phyloP scores from a whole-genome alignment of 2,888 invertebrate species.

The Melanostoma scalare region DNA sequence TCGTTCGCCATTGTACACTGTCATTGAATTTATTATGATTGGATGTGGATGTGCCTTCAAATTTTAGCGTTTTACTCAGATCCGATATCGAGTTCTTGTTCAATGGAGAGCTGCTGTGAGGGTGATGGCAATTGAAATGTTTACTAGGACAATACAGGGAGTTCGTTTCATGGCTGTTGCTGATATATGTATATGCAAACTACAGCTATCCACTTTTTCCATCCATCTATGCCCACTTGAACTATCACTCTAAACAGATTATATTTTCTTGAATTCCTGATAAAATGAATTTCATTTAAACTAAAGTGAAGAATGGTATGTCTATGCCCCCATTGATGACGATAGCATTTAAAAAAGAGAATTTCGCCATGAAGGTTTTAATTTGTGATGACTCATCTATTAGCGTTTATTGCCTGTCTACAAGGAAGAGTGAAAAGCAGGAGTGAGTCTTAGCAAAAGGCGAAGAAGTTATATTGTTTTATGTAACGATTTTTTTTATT shows the following conservation, averaged over 20 bases:
- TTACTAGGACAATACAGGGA: slow-evolving; percentile 27
- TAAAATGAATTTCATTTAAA: slow-evolving; percentile 37
- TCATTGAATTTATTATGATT: slow-evolving; percentile 60
- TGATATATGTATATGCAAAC: background rate
- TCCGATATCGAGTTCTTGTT: slow-evolving; percentile 16
- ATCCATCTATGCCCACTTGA: slow-evolving; percentile 7
- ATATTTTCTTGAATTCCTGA: slow-evolving; percentile 29
- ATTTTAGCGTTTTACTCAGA: slow-evolving; percentile 32
- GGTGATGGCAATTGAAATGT: slow-evolving; percentile 42
- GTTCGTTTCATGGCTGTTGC: background rate
- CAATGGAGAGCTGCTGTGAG: background rate
- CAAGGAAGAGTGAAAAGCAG: no score
- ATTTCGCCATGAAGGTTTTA: background rate
- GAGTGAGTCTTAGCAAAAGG: no score
- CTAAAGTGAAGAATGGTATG: slow-evolving; percentile 5
- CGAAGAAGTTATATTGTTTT: no score
- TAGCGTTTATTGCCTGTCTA: no score
- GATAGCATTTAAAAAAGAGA: background rate
- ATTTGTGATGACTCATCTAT: background rate
- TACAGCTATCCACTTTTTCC: background rate
- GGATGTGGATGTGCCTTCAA: slow-evolving; percentile 37
- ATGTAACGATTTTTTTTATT: no score
- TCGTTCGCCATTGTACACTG: slow-evolving; percentile 22
- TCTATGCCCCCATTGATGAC: slow-evolving; percentile 1
- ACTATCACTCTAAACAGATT: slow-evolving; percentile 30